These are phyloP conservation scores for Cryptomyrus ogoouensis DNA, from an alignment of 2,113 vertebrate species.

Conservation along the genomic window DNA sequence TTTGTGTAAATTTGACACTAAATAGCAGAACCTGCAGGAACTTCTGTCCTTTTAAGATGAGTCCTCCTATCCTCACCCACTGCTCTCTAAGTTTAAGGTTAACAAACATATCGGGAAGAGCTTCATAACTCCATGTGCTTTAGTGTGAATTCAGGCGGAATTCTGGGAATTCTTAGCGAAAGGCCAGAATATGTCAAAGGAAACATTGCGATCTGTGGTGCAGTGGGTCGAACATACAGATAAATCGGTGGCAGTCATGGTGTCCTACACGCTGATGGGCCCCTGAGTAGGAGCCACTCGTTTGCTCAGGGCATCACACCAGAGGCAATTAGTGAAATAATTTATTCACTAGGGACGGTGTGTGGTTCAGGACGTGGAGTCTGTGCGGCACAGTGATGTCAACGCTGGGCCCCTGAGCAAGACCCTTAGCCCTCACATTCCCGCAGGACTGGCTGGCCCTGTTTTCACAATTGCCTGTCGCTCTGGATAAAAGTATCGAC, in stretches of 20 bases:
- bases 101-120: background rate
- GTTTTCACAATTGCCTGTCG: background rate
- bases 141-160: background rate
- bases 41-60: background rate
- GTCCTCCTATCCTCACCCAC: background rate
- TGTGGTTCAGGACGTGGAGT: background rate
- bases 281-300: background rate
- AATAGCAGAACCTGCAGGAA: background rate
- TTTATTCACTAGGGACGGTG: background rate
- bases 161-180: background rate
- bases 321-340: background rate
- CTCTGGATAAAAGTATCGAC: background rate
- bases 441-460: background rate
- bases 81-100: background rate
- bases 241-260: background rate
- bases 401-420: background rate
- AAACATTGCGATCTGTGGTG: background rate
- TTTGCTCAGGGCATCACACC: background rate
- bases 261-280: background rate
- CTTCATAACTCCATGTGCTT: background rate
- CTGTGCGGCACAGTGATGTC: background rate
- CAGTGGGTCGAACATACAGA: background rate
- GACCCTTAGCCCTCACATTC: background rate
- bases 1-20: background rate
- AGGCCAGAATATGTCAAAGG: background rate